Percentiles rank a stretch among this genome's conserved stretches.
Conservation (phyloP, 1,140 invertebrate species). For the Gonatopus flavifemur region DNA sequence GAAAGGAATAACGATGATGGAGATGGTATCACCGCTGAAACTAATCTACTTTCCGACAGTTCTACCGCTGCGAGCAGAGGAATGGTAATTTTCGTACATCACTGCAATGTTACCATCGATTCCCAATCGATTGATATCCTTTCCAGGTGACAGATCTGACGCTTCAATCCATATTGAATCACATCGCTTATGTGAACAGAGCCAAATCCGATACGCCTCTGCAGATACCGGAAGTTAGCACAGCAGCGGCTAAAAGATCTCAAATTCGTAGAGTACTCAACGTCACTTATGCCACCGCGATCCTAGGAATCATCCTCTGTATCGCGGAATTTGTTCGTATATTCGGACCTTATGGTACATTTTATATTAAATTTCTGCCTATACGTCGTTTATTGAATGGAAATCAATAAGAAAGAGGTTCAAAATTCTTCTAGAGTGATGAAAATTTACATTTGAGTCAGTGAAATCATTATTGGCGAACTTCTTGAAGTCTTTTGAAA, state of each 20-base stretch:
- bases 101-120: constrained; percentile 1
- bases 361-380: not conserved
- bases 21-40: constrained; percentile 51
- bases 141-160: constrained; percentile 49
- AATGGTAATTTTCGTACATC: constrained; percentile 16
- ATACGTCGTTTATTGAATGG: not conserved
- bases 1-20: constrained; percentile 42
- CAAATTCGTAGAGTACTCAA: constrained; percentile 57
- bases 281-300: constrained; percentile 58
- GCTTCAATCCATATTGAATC: constrained; percentile 63
- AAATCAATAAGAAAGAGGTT: no score
- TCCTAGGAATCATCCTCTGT: constrained; percentile 60
- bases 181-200: constrained; percentile 65
- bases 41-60: constrained; percentile 47
- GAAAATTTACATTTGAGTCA: no score
- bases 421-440: no score
- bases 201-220: constrained; percentile 50
- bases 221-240: constrained; percentile 47
- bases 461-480: no score
- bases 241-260: constrained; percentile 50
- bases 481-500: no score
- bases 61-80: constrained; percentile 28
- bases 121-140: constrained; percentile 1
- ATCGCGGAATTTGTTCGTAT: constrained; percentile 57
- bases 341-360: constrained; percentile 58